Conservation (phyloP, 2,888 invertebrate genomes). For the Sepioteuthis lessoniana region DNA sequence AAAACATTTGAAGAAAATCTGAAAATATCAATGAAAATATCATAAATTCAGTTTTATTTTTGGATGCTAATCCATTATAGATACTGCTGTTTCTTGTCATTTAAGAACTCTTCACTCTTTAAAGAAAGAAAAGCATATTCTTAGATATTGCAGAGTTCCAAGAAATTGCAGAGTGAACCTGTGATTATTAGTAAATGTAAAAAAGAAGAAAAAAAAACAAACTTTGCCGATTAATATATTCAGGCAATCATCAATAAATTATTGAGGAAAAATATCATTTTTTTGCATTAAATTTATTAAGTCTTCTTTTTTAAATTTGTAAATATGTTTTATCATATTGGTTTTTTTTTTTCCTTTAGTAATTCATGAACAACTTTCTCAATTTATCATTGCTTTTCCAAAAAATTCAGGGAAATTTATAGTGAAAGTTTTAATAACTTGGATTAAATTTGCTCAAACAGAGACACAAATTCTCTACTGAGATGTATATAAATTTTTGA, state of each 20-base stretch:
- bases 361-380: neutral
- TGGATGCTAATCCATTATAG: neutral
- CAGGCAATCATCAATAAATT: neutral
- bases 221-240: neutral
- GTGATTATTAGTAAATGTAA: neutral
- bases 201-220: neutral
- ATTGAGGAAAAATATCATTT: neutral
- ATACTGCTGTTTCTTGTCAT: neutral
- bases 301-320: neutral
- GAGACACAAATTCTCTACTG: neutral
- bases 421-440: neutral
- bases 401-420: neutral
- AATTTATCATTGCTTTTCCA: too few relatives aligned
- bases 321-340: neutral
- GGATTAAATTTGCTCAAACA: neutral
- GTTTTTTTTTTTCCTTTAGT: too few relatives aligned
- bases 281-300: neutral
- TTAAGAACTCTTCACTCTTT: neutral
- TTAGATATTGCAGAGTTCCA: neutral
- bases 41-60: neutral
- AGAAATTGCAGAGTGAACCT: neutral
- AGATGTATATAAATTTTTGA: neutral
- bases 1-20: neutral
- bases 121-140: neutral
- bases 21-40: neutral